Evolutionary conservation across 1,140 invertebrate genomes (phyloP).

Genomic region (Drosophila mayri): DNA sequence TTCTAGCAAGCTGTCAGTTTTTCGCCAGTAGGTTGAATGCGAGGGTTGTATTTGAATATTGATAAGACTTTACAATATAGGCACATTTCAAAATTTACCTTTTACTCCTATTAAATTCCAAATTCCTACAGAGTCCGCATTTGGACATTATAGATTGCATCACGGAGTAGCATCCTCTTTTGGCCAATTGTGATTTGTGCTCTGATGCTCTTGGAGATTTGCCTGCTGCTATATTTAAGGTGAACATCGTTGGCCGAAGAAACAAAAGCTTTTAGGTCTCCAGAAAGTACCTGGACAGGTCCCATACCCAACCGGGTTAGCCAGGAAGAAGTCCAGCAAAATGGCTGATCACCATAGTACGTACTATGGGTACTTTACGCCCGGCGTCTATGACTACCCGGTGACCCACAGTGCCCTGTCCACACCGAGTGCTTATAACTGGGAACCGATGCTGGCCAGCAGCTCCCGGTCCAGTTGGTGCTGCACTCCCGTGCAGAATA

Average conservation of each 20-base stretch:
- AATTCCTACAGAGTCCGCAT: slow-evolving; percentile 45
- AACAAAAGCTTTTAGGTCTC: not conserved
- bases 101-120: slow-evolving; percentile 53
- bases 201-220: slow-evolving; percentile 61
- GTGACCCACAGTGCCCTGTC: not conserved
- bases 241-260: not conserved
- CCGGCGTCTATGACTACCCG: slow-evolving; percentile 38
- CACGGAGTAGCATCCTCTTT: not conserved
- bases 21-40: slow-evolving; percentile 10
- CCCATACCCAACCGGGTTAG: not conserved
- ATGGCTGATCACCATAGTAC: slow-evolving; percentile 42
- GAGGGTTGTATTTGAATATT: slow-evolving; percentile 20
- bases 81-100: slow-evolving; percentile 36
- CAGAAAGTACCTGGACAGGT: not conserved
- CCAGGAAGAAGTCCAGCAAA: not conserved
- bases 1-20: not conserved
- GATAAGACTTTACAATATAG: slow-evolving; percentile 14
- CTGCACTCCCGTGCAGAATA: not conserved
- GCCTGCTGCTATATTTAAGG: not conserved
- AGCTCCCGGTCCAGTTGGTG: not conserved
- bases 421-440: slow-evolving; percentile 1
- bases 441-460: slow-evolving; percentile 3
- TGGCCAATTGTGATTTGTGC: not conserved
- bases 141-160: not conserved
- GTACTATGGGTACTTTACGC: slow-evolving; percentile 48